phyloP scores from a whole-genome alignment of 2,797 vertebrate species.

The Paramormyrops hopkinsi region DNA sequence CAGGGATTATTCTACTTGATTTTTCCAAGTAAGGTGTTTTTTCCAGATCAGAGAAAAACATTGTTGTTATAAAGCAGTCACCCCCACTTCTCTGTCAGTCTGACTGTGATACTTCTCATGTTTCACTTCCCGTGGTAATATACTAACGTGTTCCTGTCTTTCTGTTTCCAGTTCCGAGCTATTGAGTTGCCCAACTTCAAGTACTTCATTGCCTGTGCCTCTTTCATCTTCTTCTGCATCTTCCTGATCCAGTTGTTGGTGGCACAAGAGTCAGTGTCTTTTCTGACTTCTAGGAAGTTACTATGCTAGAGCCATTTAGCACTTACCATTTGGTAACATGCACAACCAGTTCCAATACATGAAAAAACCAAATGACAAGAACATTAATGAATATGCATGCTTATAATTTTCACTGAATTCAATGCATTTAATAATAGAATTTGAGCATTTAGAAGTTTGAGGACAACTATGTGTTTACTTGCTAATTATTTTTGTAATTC shows the following conservation, averaged over 20 bases:
- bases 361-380: neutral
- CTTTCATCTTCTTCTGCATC: constrained; percentile 82
- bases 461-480: neutral
- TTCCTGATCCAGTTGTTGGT: constrained; percentile 81
- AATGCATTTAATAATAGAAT: neutral
- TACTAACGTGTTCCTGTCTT: neutral
- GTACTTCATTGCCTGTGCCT: constrained; percentile 78
- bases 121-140: neutral
- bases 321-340: neutral
- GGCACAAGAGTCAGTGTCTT: constrained; percentile 68
- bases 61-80: neutral
- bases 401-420: neutral
- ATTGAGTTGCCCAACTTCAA: constrained; percentile 79
- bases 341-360: neutral
- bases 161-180: constrained; percentile 74
- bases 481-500: neutral
- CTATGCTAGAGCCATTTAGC: neutral
- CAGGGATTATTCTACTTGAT: neutral
- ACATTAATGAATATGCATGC: neutral
- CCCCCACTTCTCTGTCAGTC: neutral
- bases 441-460: neutral
- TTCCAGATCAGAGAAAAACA: neutral
- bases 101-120: neutral
- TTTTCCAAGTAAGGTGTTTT: neutral
- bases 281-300: neutral